Evolutionary conservation across 2,113 vertebrate genomes (phyloP), one percentile per base, ranked within the genome.

Genomic region (Hassar affinis): DNA sequence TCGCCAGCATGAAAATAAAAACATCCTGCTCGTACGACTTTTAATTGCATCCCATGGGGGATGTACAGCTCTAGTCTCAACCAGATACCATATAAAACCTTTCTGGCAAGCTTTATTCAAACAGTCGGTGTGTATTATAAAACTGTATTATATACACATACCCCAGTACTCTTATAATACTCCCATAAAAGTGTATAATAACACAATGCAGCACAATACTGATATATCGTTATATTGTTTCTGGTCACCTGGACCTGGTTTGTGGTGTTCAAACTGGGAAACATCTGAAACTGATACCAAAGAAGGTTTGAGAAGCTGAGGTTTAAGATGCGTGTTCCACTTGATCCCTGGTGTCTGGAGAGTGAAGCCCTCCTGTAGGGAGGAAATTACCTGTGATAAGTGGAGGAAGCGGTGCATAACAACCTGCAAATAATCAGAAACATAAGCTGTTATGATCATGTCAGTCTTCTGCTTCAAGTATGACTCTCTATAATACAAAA

Each of bases 241-340:
- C 33, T 80, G 90, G 87, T 90, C 81, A 87, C 87, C 82, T 85
- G 54, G 56, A 14, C n/a, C 80, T 56, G 68, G 80, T 89, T 84
- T 52, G 62, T 76, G 74, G n/a, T 51, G 77, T 51, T 84, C 61
- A 78, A 59, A 77, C 85, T 78, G 56, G 59, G 75, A 8, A 80
- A 78, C 82, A 82, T 81, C 72, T 38, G 84, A 42, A 66, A 52
- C 17, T 30, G 14, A 74, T 30, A 18, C 85, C 78, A 85, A 84
- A 78, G 78, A 75, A 84, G 85, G 89, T 42, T 42, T 42, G 6
- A 42, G n/a, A n/a, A 88, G 85, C 88, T 89, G 72, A 88, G 88
- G 85, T 89, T 88, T 86, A 81, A 72, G 84, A 74, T 47, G 66
- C 18, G 17, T 56, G 35, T 85, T 56, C 71, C 56, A 51, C 62